Evolutionary conservation across 1,140 invertebrate species (phyloP).

Genomic region (Andricus grossulariae): DNA sequence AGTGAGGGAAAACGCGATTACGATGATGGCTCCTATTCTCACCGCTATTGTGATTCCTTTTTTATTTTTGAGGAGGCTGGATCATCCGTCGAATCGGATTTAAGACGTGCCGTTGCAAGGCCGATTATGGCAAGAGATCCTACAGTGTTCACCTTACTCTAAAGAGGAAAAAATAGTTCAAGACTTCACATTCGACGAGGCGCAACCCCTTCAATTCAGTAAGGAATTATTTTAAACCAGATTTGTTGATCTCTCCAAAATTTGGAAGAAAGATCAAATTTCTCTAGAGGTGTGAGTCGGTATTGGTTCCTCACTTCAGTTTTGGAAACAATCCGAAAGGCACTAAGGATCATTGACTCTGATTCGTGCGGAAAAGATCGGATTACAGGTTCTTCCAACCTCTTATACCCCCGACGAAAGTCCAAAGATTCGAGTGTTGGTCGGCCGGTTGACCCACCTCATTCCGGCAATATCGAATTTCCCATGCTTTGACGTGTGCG

Average conservation of each 20-base stretch:
- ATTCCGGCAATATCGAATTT: slow-evolving; percentile 3
- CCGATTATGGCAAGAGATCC: slow-evolving; percentile 26
- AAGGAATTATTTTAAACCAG: not conserved
- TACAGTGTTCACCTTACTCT: not conserved
- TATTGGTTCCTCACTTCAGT: slow-evolving; percentile 5
- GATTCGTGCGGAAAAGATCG: slow-evolving; percentile 16
- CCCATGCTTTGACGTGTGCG: slow-evolving; percentile 16
- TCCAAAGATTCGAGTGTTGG: slow-evolving; percentile 20
- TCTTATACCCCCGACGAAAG: not conserved
- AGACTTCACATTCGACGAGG: not conserved
- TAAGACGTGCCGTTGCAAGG: slow-evolving; percentile 45
- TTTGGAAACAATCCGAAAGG: not conserved
- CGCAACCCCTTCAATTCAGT: not conserved
- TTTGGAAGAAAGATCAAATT: not conserved
- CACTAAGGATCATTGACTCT: slow-evolving; percentile 22
- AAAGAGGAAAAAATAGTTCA: slow-evolving; percentile 9
- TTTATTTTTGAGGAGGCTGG: slow-evolving; percentile 46
- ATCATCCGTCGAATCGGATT: slow-evolving; percentile 70
- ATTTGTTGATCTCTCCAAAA: not conserved
- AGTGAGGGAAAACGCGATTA: slow-evolving; percentile 66
- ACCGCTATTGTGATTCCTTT: slow-evolving; percentile 57
- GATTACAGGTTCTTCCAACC: slow-evolving; percentile 8
- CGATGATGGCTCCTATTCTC: slow-evolving; percentile 50
- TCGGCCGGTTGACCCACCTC: slow-evolving; percentile 21
- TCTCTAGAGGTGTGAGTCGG: not conserved